phyloP scores from a whole-genome alignment of 2,113 vertebrate species.

The Podiceps cristatus region DNA sequence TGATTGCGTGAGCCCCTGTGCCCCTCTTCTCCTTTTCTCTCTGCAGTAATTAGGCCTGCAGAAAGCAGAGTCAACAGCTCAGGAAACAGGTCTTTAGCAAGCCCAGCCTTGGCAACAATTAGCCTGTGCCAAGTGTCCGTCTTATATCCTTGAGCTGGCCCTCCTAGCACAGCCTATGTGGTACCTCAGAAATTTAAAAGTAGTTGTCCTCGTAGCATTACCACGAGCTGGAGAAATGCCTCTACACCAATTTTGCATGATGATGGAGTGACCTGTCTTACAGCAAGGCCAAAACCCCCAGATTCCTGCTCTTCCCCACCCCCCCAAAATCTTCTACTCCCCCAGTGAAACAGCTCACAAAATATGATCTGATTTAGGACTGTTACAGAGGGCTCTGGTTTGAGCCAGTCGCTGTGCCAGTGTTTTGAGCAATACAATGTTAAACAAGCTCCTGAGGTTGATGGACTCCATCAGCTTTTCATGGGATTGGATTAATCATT shows the following conservation, averaged over 20 bases:
- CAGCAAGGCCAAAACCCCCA: background rate
- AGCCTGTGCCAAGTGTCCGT: background rate
- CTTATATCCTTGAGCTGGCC: background rate
- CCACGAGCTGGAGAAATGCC: background rate
- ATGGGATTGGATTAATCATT: background rate
- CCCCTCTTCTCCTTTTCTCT: background rate
- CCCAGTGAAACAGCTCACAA: background rate
- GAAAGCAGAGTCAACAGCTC: background rate
- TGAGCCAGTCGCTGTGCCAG: too few relatives aligned
- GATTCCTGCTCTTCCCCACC: background rate
- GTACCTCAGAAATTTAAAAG: background rate
- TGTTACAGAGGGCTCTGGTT: background rate
- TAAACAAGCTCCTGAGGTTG: background rate
- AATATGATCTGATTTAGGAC: background rate
- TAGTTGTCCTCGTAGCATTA: background rate
- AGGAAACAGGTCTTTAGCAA: background rate
- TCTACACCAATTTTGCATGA: background rate
- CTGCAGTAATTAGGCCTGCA: background rate
- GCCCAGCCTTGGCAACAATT: background rate
- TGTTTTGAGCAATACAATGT: background rate
- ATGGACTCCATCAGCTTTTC: background rate
- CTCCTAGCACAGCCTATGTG: accelerated
- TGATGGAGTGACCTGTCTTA: background rate
- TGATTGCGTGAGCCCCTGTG: background rate
- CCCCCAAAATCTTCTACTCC: background rate